Conservation (phyloP, 2,113 vertebrate genomes). For the Lontra canadensis region DNA sequence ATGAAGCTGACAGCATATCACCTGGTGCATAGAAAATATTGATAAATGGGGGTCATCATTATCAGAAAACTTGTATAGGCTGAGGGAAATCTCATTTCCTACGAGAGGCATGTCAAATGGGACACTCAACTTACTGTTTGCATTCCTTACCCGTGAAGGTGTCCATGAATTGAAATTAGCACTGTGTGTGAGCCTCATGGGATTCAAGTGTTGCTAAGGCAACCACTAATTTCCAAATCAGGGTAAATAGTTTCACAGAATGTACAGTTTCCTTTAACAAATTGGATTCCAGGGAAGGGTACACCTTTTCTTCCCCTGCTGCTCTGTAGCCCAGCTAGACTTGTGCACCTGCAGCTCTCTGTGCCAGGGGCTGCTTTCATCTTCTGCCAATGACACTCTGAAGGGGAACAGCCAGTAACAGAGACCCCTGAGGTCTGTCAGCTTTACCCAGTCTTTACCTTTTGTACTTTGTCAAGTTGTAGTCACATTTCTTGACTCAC, state of each 20-base stretch:
- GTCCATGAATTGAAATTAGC: slow-evolving; percentile 79
- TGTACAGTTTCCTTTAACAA: slow-evolving; percentile 81
- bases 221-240: slow-evolving; percentile 84
- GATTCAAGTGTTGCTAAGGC: slow-evolving; percentile 82
- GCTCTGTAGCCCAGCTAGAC: slow-evolving; percentile 67
- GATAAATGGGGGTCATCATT: neutral
- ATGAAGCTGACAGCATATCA: neutral
- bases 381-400: slow-evolving; percentile 70
- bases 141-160: slow-evolving; percentile 52
- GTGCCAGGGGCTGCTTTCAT: slow-evolving; percentile 73
- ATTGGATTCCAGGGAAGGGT: slow-evolving; percentile 75
- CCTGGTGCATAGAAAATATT: neutral
- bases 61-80: neutral
- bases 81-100: slow-evolving; percentile 45
- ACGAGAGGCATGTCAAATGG: slow-evolving; percentile 8
- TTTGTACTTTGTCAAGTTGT: slow-evolving; percentile 79
- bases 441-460: slow-evolving; percentile 71
- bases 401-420: slow-evolving; percentile 76
- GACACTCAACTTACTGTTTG: slow-evolving; percentile 63
- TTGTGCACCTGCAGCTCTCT: slow-evolving; percentile 49
- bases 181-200: slow-evolving; percentile 51
- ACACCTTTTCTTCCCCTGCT: slow-evolving; percentile 75
- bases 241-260: slow-evolving; percentile 82
- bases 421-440: slow-evolving; percentile 76
- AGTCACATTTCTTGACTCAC: slow-evolving; percentile 80